Evolutionary conservation across 2,888 invertebrate genomes (phyloP), one percentile per base, ranked within the genome.

Genomic region (Volucella bombylans): DNA sequence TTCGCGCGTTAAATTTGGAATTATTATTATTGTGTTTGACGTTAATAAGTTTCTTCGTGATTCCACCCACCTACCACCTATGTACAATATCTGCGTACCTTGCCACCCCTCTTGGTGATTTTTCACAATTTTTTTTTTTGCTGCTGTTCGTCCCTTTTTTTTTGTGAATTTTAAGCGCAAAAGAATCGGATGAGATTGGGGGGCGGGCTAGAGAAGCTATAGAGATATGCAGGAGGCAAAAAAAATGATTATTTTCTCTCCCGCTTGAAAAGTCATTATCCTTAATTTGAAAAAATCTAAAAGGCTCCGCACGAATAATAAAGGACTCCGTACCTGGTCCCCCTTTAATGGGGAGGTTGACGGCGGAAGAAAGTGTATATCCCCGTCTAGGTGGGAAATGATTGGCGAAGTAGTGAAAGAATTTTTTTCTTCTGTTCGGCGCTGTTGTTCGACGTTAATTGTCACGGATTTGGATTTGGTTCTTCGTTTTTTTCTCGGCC

Each of bases 11-110:
- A 81, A 85, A 85, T 81, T 85, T 68, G 81, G 81, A 85, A 85
- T 85, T 80, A 85, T 85, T 85, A 85, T 85, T 85, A 85, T 85
- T 85, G 81, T 85, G 85, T 85, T 81, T 85, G 85, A 85, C 80
- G 85, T 85, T 85, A 85, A 85, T 85, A 85, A 85, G 85, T 85
- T 85, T 81, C 81, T 76, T 76, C 67, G 31, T 69, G 65, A 67
- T 41, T 64, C 10, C 18, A 64, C 50, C 11, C 31, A 4, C 12
- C 9, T 31, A 3, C n/a, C 41, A 23, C 3, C 23, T 23, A 23
- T 3, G 2, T 3, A 23, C 23, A n/a, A 1, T 23, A 4, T 23
- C 23, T 4, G 4, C 23, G 23, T 23, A 23, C 23, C 23, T 23
- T 23, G 9, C 76, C 68, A 49, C 61, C 78, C 4, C 78, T 52